Evolutionary conservation across 2,113 vertebrate genomes (phyloP).

Genomic region (Pterocles gutturalis): DNA sequence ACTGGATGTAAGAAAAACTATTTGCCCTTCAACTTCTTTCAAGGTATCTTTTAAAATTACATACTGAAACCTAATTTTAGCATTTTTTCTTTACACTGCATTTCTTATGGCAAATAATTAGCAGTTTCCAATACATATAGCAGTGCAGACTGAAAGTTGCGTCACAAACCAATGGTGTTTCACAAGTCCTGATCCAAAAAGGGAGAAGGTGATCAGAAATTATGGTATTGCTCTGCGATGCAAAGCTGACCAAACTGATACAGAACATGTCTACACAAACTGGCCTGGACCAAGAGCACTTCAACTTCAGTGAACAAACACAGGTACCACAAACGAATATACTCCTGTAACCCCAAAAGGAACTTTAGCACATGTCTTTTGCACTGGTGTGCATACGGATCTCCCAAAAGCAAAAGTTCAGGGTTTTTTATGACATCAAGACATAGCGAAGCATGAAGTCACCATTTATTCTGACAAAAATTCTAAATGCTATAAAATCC

Average conservation of each 20-base stretch:
- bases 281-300: accelerated
- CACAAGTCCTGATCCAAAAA: not conserved
- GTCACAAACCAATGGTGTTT: not conserved
- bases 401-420: not conserved
- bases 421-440: not conserved
- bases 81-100: not conserved
- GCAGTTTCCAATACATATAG: not conserved
- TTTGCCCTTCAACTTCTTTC: not conserved
- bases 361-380: accelerated
- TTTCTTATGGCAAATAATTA: not conserved
- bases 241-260: not conserved
- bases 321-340: not conserved
- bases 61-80: not conserved
- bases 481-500: not conserved
- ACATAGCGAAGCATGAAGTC: not conserved
- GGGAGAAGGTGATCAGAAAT: not conserved
- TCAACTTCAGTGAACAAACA: accelerated
- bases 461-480: not conserved
- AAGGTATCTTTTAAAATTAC: not conserved
- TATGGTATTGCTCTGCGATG: accelerated
- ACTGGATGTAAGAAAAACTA: not conserved
- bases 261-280: not conserved
- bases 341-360: too few species aligned
- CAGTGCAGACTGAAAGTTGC: accelerated
- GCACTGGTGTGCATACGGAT: not conserved